Conservation (phyloP, 2,797 vertebrate species). For the Typhlichthys eigenmanni region DNA sequence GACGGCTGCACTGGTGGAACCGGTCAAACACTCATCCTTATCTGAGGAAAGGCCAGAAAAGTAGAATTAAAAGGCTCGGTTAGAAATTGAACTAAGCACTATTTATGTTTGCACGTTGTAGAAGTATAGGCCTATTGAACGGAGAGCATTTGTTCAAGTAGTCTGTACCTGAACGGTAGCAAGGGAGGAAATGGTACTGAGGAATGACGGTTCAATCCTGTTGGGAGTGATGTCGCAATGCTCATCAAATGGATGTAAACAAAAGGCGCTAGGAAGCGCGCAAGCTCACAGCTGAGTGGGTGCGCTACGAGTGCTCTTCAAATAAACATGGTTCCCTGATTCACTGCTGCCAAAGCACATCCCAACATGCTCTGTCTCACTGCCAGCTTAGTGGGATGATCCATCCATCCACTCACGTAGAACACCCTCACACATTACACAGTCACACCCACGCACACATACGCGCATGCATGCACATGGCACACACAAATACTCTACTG, state of each 20-base stretch:
- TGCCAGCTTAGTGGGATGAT: slow-evolving; percentile 64
- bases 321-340: slow-evolving; percentile 64
- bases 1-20: slow-evolving; percentile 68
- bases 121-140: slow-evolving; percentile 1
- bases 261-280: slow-evolving; percentile 56
- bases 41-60: slow-evolving; percentile 51
- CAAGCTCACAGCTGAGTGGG: slow-evolving; percentile 67
- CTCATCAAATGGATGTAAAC: slow-evolving; percentile 57
- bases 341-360: slow-evolving; percentile 63
- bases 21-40: slow-evolving; percentile 72
- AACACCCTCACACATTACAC: slow-evolving; percentile 14
- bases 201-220: slow-evolving; percentile 40
- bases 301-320: slow-evolving; percentile 64
- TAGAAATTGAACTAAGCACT: neutral
- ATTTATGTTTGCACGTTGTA: neutral
- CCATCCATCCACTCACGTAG: slow-evolving; percentile 46
- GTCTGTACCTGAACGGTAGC: neutral
- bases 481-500: no score
- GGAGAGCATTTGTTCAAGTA: slow-evolving; percentile 4
- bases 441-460: neutral
- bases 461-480: neutral
- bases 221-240: slow-evolving; percentile 47
- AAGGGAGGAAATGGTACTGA: slow-evolving; percentile 17
- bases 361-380: slow-evolving; percentile 58
- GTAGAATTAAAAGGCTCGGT: slow-evolving; percentile 15